A percentile compares a stretch with the other conserved stretches of the same genome.
phyloP scores from a whole-genome alignment of 1,140 invertebrate species.

The Panagrolaimus sp. region DNA sequence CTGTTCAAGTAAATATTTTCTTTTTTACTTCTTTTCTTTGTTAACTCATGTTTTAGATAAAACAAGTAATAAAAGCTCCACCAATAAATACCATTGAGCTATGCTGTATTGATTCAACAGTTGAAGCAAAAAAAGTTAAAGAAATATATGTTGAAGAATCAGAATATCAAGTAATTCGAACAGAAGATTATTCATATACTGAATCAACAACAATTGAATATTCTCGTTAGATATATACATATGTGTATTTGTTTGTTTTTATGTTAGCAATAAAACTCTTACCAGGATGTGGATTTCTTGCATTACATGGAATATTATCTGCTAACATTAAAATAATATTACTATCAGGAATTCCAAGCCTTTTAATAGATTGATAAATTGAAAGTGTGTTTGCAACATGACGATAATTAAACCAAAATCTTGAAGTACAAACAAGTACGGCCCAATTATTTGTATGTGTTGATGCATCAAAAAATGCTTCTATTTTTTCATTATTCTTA shows the following conservation, averaged over 20 bases:
- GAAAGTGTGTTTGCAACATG: conserved; percentile 98
- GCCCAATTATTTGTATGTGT: conserved; percentile 97
- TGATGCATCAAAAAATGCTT: conserved; percentile 18
- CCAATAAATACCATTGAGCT: conserved; percentile 17
- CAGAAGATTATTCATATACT: conserved; percentile 1
- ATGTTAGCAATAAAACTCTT: conserved; percentile 16
- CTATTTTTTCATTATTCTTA: not conserved
- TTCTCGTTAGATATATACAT: not conserved
- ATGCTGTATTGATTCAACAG: conserved; percentile 15
- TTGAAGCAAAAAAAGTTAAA: conserved; percentile 15
- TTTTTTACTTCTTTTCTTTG: not conserved
- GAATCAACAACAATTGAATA: conserved; percentile 9
- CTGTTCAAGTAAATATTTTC: conserved; percentile 7
- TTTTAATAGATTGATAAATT: conserved; percentile 92
- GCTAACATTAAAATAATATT: conserved; percentile 95
- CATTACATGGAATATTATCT: conserved; percentile 99
- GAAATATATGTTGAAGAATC: conserved; percentile 16
- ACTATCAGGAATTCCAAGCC: conserved; percentile 88
- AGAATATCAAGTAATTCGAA: conserved; percentile 1
- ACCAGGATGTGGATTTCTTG: conserved; percentile 89
- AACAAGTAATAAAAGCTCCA: conserved; percentile 20
- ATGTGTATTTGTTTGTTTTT: not conserved
- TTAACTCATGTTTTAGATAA: not conserved
- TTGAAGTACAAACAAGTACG: conserved; percentile 89
- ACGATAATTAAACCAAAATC: conserved; percentile 99